Conservation (phyloP, 2,888 invertebrate genomes). For the Leistus spinibarbis region DNA sequence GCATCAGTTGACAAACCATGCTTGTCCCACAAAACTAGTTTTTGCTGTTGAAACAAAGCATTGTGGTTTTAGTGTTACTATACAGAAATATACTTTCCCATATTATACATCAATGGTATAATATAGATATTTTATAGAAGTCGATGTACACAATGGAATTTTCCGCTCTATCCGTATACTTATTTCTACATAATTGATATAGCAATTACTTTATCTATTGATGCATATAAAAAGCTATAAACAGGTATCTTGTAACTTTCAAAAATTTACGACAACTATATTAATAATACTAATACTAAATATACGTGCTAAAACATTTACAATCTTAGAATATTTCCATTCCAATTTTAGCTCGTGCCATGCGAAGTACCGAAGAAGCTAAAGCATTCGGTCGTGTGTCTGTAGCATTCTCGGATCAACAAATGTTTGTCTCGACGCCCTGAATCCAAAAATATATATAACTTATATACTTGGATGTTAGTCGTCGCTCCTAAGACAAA, state of each 20-base stretch:
- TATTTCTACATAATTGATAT: not conserved
- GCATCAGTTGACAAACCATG: slow-evolving; percentile 1
- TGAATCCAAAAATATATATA: too few relatives aligned
- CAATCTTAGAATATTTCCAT: too few relatives aligned
- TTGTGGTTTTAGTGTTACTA: not conserved
- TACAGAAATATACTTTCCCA: not conserved
- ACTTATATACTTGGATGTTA: too few relatives aligned
- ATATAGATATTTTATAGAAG: not conserved
- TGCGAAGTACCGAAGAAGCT: too few relatives aligned
- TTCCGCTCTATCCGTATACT: not conserved
- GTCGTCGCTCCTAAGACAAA: too few relatives aligned
- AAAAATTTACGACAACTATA: not conserved
- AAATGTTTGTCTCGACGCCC: too few relatives aligned
- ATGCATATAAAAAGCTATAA: not conserved
- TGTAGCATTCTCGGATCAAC: too few relatives aligned
- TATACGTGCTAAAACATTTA: too few relatives aligned
- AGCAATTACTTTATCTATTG: not conserved
- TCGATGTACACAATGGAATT: not conserved
- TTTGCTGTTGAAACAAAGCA: not conserved
- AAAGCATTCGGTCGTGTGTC: too few relatives aligned
- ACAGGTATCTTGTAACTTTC: not conserved
- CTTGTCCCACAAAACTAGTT: not conserved
- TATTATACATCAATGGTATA: not conserved
- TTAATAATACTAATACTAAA: too few relatives aligned
- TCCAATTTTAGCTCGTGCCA: too few relatives aligned